Base-by-base conservation (phyloP, 2,797 vertebrate genomes). In the Danio kyathit region DNA sequence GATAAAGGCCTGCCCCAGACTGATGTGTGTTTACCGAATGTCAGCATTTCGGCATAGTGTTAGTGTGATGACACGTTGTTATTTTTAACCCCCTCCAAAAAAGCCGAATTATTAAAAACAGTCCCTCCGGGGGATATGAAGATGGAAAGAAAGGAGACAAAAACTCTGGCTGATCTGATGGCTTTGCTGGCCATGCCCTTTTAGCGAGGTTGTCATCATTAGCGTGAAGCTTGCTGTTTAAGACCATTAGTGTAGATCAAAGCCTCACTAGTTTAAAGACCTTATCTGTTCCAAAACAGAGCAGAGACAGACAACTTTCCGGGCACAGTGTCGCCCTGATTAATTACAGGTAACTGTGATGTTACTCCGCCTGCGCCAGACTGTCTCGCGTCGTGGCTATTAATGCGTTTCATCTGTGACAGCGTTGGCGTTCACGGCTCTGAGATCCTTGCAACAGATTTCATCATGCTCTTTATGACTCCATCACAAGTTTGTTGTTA, bases 401-500 rank as follows among this genome's bases (percentile, higher is more conserved):
- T 87, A 88, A 70, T 85, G 84, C 78, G 80, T 76, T 89, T 88
- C 78, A 89, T 91, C 89, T 87, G 77, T 87, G 83, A 80, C 85
- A 88, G 77, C 79, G 85, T 89, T 84, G 86, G 88, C 78, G 83
- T 90, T 88, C 88, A 82, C 82, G 80, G 52, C 83, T 85, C 83
- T 84, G 82, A 83, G 80, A 83, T 54, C 88, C 88, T 94, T 93
- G 93, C 92, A 91, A 89, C 81, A 82, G 85, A 81, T 93, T 94
- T 89, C 92, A 83, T 93, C 91, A 93, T 88, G 67, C 89, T 88
- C 76, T 88, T 85, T 88, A 85, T 84, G 57, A 85, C 85, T 79
- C 43, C 87, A 87, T 89, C 85, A 86, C 89, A 86, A 90, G 88
- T 87, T 80, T 82, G 69, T 75, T 83, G 54, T 67, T 65, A 67